Base-by-base conservation (phyloP, 1,140 invertebrate species). In the Stegodyphus mimosarum region DNA sequence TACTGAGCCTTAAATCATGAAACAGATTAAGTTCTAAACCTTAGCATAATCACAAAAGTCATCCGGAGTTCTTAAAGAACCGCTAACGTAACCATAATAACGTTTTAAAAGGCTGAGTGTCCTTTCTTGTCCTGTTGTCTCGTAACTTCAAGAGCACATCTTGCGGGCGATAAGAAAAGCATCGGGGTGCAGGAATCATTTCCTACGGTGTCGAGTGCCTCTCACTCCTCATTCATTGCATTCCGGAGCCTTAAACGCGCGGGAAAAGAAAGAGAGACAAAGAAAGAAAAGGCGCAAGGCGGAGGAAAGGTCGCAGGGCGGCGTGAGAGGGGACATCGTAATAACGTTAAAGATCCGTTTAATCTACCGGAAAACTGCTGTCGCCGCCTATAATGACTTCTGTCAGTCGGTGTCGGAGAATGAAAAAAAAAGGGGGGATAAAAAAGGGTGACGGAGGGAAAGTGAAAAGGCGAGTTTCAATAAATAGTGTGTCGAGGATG, bases 331-430 rank as follows among this genome's bases (percentile, higher is more conserved):
- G 11, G 7, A 15, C 18, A 9, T 48, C 76, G 76, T 78, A 78
- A 78, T 78, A 78, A 78, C 76, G 76, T 78, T 78, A 78, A 78
- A 78, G 76, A 78, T 78, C 76, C 76, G 76, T 78, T 78, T 78
- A 78, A 78, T 78, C 76, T 78, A 78, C 49, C 76, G 76, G 76
- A 78, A 78, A 78, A 78, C 64, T 78, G 76, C 76, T 69, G 76
- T 78, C 76, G 76, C 76, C 76, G 66, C 13, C 69, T 78, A 66
- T 78, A 78, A 78, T 78, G 76, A 78, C 76, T 78, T 78, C 64
- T 69, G 64, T 78, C 76, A 78, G 53, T 78, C 64, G 33, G 48
- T 63, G 9, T 17, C 64, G 76, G 50, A 52, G 48, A 48, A 33
- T 33, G 49, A 33, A 67, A 78, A 69, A 78, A 78, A 18, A 18